Conservation (phyloP, 2,113 vertebrate species). For the Herpetotheres cachinnans region DNA sequence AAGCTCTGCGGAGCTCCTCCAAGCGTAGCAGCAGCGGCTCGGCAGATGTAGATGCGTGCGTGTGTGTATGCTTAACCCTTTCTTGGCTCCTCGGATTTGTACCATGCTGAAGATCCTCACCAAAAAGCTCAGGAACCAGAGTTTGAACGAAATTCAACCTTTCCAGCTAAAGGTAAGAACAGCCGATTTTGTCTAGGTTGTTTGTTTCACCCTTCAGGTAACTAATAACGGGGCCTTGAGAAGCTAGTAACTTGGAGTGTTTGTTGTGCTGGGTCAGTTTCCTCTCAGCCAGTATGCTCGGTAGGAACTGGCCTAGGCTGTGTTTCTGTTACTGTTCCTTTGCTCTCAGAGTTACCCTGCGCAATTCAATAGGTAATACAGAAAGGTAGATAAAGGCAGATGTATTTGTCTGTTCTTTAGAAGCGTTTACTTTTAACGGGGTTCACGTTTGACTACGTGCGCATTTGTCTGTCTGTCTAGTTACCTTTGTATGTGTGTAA, state of each 20-base stretch:
- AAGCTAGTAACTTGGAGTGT: neutral
- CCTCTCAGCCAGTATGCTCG: neutral
- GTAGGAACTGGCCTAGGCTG: neutral
- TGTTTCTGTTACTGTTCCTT: neutral
- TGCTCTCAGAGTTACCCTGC: neutral
- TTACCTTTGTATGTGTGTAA: neutral
- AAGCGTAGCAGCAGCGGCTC: neutral
- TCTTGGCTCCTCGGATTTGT: constrained; percentile 31
- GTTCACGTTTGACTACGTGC: neutral
- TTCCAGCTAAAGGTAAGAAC: constrained; percentile 87
- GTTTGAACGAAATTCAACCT: constrained; percentile 87
- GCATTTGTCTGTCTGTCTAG: neutral
- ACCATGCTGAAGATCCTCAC: constrained; percentile 88
- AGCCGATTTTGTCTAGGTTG: neutral
- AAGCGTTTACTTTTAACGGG: neutral
- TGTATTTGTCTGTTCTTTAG: neutral
- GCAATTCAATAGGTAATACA: neutral
- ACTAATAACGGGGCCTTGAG: neutral
- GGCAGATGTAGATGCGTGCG: constrained; percentile 25
- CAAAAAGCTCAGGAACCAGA: constrained; percentile 89
- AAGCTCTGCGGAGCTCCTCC: neutral
- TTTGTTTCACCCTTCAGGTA: neutral
- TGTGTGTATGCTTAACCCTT: constrained; percentile 44
- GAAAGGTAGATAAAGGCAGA: neutral
- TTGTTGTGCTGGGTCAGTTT: neutral